phyloP scores from a whole-genome alignment of 2,888 invertebrate species.

The Eupithecia subumbrata region DNA sequence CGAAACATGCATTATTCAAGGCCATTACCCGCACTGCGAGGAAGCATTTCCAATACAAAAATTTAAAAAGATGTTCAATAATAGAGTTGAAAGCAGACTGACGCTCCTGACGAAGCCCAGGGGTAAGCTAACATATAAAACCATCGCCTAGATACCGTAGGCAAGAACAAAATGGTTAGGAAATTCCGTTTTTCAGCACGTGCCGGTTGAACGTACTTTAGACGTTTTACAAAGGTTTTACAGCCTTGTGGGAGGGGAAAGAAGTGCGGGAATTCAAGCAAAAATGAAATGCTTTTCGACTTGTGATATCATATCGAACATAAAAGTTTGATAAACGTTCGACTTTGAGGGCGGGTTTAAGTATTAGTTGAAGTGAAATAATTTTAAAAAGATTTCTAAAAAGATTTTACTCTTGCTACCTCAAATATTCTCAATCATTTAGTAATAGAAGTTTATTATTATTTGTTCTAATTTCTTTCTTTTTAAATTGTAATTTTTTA shows the following conservation, averaged over 20 bases:
- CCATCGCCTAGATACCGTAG: conserved; percentile 15
- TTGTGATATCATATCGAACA: not conserved
- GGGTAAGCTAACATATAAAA: conserved; percentile 15
- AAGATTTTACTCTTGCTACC: not conserved
- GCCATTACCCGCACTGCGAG: not conserved
- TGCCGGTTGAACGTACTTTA: not conserved
- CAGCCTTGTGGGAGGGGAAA: conserved; percentile 4
- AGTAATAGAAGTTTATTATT: too few species aligned
- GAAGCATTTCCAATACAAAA: not conserved
- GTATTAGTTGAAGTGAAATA: not conserved
- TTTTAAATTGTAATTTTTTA: too few species aligned
- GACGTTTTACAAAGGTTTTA: conserved; percentile 21
- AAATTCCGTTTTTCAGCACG: conserved; percentile 24
- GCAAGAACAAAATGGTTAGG: conserved; percentile 15
- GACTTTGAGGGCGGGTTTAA: not conserved
- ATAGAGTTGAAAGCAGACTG: conserved; percentile 3
- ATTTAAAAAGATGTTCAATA: not conserved
- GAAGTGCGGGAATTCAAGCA: not conserved
- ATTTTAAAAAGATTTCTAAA: not conserved
- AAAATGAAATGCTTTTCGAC: not conserved
- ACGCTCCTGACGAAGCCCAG: not conserved
- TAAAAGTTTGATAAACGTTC: not conserved
- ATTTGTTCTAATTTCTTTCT: too few species aligned
- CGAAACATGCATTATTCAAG: conserved; percentile 5
- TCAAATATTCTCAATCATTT: not conserved